phyloP scores from a whole-genome alignment of 2,113 vertebrate genomes.

The Struthidea cinerea region DNA sequence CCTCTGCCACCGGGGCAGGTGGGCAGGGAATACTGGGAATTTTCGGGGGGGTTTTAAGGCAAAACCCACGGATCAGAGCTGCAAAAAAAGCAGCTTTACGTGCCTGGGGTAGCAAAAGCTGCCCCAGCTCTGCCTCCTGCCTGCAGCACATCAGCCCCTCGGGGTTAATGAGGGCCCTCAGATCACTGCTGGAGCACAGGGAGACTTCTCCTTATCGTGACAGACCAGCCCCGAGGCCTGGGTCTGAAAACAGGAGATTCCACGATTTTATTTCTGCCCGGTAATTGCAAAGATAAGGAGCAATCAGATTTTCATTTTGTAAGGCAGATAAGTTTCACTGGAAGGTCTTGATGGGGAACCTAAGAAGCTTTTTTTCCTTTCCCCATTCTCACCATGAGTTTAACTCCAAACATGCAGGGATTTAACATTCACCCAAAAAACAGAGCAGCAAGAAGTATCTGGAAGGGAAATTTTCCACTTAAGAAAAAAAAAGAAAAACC shows the following conservation, averaged over 20 bases:
- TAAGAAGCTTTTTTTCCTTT: not conserved
- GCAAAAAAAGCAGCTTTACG: fast-evolving
- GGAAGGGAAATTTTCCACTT: not conserved
- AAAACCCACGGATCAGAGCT: not conserved
- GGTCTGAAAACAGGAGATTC: not conserved
- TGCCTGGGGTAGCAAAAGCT: not conserved
- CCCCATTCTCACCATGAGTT: not conserved
- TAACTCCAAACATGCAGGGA: fast-evolving
- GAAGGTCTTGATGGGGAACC: not conserved
- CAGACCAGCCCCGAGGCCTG: not conserved
- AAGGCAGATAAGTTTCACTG: not conserved
- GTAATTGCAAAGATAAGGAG: not conserved
- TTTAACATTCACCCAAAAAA: not conserved
- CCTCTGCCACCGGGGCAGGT: not conserved
- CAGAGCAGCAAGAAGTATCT: fast-evolving
- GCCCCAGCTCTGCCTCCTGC: not conserved
- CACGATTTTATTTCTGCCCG: not conserved
- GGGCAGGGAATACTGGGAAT: not conserved
- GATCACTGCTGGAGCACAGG: not conserved
- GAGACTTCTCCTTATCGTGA: not conserved
- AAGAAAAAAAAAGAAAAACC: not conserved
- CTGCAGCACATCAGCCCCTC: not conserved
- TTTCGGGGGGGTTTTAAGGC: not conserved
- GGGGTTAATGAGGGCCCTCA: not conserved
- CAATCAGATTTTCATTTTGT: not conserved